Evolutionary conservation across 2,797 vertebrate genomes (phyloP).

Genomic region (Sebastes hubbsi): DNA sequence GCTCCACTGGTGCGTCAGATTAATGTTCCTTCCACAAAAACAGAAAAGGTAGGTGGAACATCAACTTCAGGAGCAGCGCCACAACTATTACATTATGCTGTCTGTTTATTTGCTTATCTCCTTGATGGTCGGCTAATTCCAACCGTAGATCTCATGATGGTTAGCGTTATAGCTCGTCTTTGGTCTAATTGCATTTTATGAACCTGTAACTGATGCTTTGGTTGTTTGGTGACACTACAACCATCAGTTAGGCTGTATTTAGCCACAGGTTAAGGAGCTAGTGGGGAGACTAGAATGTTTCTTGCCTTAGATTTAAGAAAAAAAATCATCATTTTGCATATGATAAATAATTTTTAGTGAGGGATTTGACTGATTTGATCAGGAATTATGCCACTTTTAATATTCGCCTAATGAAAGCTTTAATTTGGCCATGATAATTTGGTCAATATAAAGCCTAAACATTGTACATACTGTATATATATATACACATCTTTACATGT

Average conservation of each 20-base stretch:
- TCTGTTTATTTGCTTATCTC: slow-evolving; percentile 68
- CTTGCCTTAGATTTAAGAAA: slow-evolving; percentile 26
- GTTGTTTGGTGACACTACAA: slow-evolving; percentile 1
- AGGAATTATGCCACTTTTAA: slow-evolving; percentile 10
- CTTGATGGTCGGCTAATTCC: slow-evolving; percentile 59
- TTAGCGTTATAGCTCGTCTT: slow-evolving; percentile 36
- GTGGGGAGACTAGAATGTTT: slow-evolving; percentile 32
- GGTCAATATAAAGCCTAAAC: too few species aligned
- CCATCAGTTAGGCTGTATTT: slow-evolving; percentile 27
- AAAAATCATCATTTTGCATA: neutral
- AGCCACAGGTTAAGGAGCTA: slow-evolving; percentile 19
- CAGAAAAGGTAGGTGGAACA: slow-evolving; percentile 74
- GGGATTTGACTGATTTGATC: slow-evolving; percentile 12
- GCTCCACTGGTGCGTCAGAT: slow-evolving; percentile 79
- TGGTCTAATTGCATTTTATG: slow-evolving; percentile 36
- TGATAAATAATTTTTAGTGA: slow-evolving; percentile 6
- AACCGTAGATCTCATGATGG: slow-evolving; percentile 25
- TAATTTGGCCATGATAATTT: neutral
- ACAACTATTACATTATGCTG: slow-evolving; percentile 68
- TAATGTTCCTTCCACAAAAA: slow-evolving; percentile 75
- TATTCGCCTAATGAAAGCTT: neutral
- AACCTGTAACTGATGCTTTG: slow-evolving; percentile 48
- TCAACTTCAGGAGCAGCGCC: slow-evolving; percentile 62
- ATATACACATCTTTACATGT: too few species aligned
- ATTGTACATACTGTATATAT: too few species aligned